These are phyloP conservation scores for Tethea ocularis DNA, from an alignment of 2,888 invertebrate genomes.

Conservation along the genomic window DNA sequence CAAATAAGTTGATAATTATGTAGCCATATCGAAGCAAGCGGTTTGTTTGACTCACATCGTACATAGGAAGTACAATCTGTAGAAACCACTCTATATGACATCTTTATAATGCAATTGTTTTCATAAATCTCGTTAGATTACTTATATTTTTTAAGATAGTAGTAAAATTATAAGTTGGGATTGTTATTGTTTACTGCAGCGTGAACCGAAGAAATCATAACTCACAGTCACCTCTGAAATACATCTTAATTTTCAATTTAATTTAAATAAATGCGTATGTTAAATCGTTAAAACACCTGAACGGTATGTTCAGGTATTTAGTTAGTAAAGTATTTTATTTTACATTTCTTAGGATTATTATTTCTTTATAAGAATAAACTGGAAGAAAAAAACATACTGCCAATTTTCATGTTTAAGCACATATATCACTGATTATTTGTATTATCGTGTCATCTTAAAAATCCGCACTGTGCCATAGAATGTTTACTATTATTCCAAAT, in stretches of 20 bases:
- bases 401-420: slow-evolving; percentile 49
- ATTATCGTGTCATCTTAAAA: slow-evolving; percentile 31
- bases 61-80: slow-evolving; percentile 66
- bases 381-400: slow-evolving; percentile 48
- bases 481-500: slow-evolving; percentile 14
- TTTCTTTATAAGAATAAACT: slow-evolving; percentile 13
- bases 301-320: neutral
- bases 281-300: neutral
- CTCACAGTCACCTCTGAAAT: neutral
- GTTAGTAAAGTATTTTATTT: neutral
- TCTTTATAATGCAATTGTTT: slow-evolving; percentile 65
- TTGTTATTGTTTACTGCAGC: neutral
- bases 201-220: neutral
- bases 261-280: neutral
- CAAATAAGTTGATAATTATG: slow-evolving; percentile 4
- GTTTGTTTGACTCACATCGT: slow-evolving; percentile 35
- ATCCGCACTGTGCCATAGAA: slow-evolving; percentile 67
- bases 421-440: slow-evolving; percentile 21
- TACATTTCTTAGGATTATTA: slow-evolving; percentile 8
- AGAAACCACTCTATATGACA: slow-evolving; percentile 30
- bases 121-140: slow-evolving; percentile 67
- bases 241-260: neutral
- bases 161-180: neutral
- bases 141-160: slow-evolving; percentile 1
- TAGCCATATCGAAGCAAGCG: neutral